A percentile compares a stretch with the other conserved stretches of the same genome.
Conservation (phyloP, 2,888 invertebrate genomes). For the Bibio marci region DNA sequence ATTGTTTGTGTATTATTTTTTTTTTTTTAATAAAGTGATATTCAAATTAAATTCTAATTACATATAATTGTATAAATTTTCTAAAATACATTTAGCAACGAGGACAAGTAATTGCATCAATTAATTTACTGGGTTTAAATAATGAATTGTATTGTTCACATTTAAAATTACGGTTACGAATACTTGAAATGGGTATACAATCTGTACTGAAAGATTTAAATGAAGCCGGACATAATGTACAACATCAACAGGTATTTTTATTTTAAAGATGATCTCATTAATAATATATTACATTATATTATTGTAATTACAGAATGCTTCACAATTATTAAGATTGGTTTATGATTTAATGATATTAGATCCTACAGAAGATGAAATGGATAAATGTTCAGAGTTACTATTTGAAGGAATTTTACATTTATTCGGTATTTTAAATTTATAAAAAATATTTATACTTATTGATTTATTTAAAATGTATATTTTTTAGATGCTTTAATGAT, state of each 20-base stretch:
- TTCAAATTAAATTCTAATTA: too few species aligned
- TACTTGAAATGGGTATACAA: constrained; percentile 41
- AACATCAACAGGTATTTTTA: constrained; percentile 26
- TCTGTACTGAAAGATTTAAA: constrained; percentile 38
- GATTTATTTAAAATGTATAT: not conserved
- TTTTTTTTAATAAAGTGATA: too few species aligned
- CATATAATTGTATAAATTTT: too few species aligned
- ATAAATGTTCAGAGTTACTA: constrained; percentile 34
- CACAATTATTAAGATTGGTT: constrained; percentile 36
- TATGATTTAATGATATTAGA: constrained; percentile 38
- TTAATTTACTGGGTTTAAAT: constrained; percentile 36
- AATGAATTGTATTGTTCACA: constrained; percentile 37
- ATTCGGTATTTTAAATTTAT: constrained; percentile 14
- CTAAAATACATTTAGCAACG: constrained; percentile 35
- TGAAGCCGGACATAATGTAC: constrained; percentile 29
- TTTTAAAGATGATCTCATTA: not conserved
- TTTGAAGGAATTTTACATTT: constrained; percentile 37
- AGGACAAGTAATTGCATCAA: constrained; percentile 40
- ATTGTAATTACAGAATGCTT: constrained; percentile 30
- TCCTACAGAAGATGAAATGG: constrained; percentile 32
- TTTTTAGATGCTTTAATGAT: constrained; percentile 33
- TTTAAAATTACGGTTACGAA: constrained; percentile 34
- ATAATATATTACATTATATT: not conserved
- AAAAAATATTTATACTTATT: not conserved
- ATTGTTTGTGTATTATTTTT: not conserved